Evolutionary conservation across 1,140 invertebrate genomes (phyloP).

Genomic region (Hycleus cichorii): DNA sequence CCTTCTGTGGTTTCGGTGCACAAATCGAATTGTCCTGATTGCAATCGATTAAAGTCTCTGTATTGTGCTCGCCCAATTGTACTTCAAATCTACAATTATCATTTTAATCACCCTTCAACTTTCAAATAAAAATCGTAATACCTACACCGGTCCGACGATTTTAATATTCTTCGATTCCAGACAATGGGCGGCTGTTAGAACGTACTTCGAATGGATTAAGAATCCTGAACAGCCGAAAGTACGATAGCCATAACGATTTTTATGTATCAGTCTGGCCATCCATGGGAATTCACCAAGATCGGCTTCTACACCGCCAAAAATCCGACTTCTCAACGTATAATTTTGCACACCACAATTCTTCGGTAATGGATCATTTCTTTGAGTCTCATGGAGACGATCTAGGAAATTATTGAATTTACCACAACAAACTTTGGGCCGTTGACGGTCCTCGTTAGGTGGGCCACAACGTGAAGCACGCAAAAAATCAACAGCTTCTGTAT

Average conservation of each 20-base stretch:
- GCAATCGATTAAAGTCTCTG: constrained; percentile 43
- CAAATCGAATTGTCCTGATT: constrained; percentile 26
- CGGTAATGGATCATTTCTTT: constrained; percentile 18
- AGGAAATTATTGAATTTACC: constrained; percentile 17
- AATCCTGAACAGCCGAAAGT: constrained; percentile 45
- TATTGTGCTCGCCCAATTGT: constrained; percentile 49
- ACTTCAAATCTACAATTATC: constrained; percentile 31
- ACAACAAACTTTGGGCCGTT: constrained; percentile 31
- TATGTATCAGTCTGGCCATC: constrained; percentile 34
- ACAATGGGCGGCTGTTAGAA: constrained; percentile 52
- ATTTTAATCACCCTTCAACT: neutral
- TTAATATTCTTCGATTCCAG: constrained; percentile 23
- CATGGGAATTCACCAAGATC: constrained; percentile 49
- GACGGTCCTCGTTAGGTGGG: constrained; percentile 20
- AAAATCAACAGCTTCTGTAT: constrained; percentile 19
- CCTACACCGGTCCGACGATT: constrained; percentile 26
- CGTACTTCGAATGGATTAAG: constrained; percentile 43
- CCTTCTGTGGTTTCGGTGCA: constrained; percentile 40
- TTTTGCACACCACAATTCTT: constrained; percentile 31
- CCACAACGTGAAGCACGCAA: constrained; percentile 28
- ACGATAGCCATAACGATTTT: constrained; percentile 17
- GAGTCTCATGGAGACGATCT: neutral
- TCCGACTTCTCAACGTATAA: constrained; percentile 22
- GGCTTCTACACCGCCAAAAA: constrained; percentile 38
- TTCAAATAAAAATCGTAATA: neutral